Evolutionary conservation across 2,888 invertebrate genomes (phyloP).

Genomic region (Lithophane leautieri): DNA sequence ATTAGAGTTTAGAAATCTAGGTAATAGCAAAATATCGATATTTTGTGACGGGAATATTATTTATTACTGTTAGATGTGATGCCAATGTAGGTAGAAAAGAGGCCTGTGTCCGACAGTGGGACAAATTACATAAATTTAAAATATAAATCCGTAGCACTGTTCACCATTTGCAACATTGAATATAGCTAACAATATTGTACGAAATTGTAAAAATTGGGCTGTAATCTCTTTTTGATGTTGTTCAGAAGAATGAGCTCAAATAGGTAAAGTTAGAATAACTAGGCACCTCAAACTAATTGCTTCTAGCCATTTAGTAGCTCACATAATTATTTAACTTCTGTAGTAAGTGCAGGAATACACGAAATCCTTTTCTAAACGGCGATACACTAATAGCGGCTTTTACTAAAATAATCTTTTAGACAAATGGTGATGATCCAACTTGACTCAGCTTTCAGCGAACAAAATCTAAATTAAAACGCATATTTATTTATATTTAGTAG

Average conservation of each 20-base stretch:
- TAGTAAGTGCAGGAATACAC: constrained; percentile 12
- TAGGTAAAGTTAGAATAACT: constrained; percentile 15
- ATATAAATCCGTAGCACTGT: not conserved
- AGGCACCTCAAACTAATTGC: constrained; percentile 35
- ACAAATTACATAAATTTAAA: not conserved
- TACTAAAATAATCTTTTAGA: constrained; percentile 50
- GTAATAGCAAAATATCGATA: not conserved
- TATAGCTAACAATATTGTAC: not conserved
- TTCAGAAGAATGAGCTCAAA: constrained; percentile 6
- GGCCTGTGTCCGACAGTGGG: too few relatives aligned
- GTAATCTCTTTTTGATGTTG: constrained; percentile 23
- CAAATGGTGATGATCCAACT: constrained; percentile 21
- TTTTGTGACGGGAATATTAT: not conserved
- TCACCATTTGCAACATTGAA: not conserved
- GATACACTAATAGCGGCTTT: constrained; percentile 45
- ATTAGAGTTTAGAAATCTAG: not conserved
- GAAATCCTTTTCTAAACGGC: constrained; percentile 17
- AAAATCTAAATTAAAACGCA: constrained; percentile 48
- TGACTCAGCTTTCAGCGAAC: constrained; percentile 31
- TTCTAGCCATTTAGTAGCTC: constrained; percentile 30
- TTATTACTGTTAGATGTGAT: not conserved
- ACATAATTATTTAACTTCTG: constrained; percentile 24
- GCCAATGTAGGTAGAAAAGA: not conserved
- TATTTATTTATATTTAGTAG: constrained; percentile 25
- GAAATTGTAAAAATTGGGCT: constrained; percentile 3